These are phyloP conservation scores for Rhyacophila evoluta DNA, from an alignment of 2,888 invertebrate genomes.

Conservation along the genomic window DNA sequence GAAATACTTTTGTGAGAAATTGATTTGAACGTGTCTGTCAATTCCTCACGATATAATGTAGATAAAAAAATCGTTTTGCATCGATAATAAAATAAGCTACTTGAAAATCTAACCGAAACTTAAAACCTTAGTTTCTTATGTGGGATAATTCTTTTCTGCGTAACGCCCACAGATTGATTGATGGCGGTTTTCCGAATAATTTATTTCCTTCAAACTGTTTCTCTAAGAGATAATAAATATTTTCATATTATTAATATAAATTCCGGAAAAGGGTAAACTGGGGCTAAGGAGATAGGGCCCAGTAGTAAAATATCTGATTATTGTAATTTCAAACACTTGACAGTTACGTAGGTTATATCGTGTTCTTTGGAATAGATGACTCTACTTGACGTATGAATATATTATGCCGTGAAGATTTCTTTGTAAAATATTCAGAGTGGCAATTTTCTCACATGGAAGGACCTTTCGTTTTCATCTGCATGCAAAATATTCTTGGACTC, in stretches of 20 bases:
- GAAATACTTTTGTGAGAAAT: too few species aligned
- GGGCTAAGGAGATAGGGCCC: neutral
- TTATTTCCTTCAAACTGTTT: neutral
- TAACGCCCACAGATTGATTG: neutral
- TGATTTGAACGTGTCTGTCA: too few species aligned
- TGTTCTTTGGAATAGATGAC: neutral
- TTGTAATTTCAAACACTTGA: neutral
- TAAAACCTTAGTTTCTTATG: too few species aligned
- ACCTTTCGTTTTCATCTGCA: too few species aligned
- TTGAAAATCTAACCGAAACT: too few species aligned
- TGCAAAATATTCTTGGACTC: too few species aligned
- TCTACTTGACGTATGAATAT: slow-evolving; percentile 1
- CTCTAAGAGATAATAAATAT: neutral
- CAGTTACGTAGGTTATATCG: neutral
- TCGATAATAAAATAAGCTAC: too few species aligned
- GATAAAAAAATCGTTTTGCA: too few species aligned
- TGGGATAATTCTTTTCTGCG: too few species aligned
- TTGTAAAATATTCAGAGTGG: neutral
- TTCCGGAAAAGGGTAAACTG: neutral
- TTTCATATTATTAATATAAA: neutral
- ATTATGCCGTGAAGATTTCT: neutral
- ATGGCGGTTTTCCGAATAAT: neutral
- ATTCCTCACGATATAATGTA: too few species aligned
- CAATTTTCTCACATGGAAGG: too few species aligned
- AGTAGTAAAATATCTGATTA: neutral